Base-by-base conservation (phyloP, 2,113 vertebrate genomes). In the cat (Felis catus) region DNA sequence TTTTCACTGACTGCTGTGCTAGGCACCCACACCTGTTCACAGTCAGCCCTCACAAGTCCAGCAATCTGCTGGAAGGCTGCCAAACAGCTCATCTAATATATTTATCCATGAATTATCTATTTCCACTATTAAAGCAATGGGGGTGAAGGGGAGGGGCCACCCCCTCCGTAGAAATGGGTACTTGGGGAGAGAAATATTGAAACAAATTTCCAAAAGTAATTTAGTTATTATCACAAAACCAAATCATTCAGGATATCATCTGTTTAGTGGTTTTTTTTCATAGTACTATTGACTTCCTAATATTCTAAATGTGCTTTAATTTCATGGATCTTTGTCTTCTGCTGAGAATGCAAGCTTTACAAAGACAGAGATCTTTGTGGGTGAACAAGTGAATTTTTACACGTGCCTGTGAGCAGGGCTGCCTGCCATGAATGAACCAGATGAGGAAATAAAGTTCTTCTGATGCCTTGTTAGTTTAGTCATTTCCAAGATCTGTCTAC, bases 81-180 rank as follows among this genome's bases (percentile, higher is more conserved):
- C 3, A 25, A 48, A 58, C 33, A 25, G 19, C 63, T 55, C 1
- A 11, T 16, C 7, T 4, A 1, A 36, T 12, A 0, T 33, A 51
- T 7, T 31, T 11, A 27, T 4, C 21, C n/a, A 27, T 27, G 53
- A 19, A 16, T 5, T 3, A 5, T 33, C 65, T 81, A 4, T 41
- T n/a, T 16, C 58, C 53, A 41, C 13, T 29, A 10, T 29, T 5
- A 16, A 13, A 55, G 51, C 25, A 27, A 0, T 0, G 6, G 9
- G 6, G 16, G 9, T 0, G 3, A 29, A 7, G 33, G 7, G 33
- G 0, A 19, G 5, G 7, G 5, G 23, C 45, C 25, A 5, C 39
- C 48, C 9, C 36, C 41, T 27, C 86, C 29, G 3, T 0, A 41
- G 48, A 73, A 45, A 48, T 18, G 36, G 39, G 19, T 13, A 3